A percentile compares a stretch with the other conserved stretches of the same genome.
Conservation (phyloP, 2,888 invertebrate genomes). For the Anthophora plumipes region DNA sequence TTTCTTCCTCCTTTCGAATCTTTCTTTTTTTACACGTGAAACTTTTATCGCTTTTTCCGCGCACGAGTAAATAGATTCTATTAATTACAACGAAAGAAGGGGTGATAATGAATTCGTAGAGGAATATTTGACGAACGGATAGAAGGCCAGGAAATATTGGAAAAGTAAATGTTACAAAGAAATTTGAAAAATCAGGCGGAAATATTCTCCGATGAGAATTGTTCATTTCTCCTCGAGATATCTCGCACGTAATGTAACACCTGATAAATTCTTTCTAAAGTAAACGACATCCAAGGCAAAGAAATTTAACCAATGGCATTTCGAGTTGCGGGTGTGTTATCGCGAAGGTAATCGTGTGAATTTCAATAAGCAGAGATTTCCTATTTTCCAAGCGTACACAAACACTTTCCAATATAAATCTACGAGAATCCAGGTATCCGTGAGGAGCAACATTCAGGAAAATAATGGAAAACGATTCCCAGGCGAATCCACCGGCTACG, state of each 20-base stretch:
- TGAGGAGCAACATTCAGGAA: not conserved
- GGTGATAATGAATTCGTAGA: not conserved
- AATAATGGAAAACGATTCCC: conserved; percentile 25
- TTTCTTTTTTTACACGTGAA: too few relatives aligned
- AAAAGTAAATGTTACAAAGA: not conserved
- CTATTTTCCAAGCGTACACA: not conserved
- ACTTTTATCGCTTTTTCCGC: too few relatives aligned
- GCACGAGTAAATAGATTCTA: not conserved
- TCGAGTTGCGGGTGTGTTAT: too few relatives aligned
- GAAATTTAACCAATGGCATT: too few relatives aligned
- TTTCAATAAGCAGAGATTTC: not conserved
- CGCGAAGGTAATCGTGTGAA: not conserved
- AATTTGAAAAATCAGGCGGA: not conserved
- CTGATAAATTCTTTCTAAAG: too few relatives aligned
- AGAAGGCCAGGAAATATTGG: not conserved
- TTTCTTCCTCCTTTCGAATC: not conserved
- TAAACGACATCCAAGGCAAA: too few relatives aligned
- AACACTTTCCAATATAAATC: not conserved
- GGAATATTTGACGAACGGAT: not conserved
- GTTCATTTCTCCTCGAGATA: too few relatives aligned
- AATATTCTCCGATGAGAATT: too few relatives aligned
- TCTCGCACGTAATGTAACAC: too few relatives aligned
- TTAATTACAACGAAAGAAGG: not conserved
- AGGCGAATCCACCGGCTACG: not conserved
- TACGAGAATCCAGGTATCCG: not conserved